Base-by-base conservation (phyloP, 2,888 invertebrate species). In the Ophioninae sp. region DNA sequence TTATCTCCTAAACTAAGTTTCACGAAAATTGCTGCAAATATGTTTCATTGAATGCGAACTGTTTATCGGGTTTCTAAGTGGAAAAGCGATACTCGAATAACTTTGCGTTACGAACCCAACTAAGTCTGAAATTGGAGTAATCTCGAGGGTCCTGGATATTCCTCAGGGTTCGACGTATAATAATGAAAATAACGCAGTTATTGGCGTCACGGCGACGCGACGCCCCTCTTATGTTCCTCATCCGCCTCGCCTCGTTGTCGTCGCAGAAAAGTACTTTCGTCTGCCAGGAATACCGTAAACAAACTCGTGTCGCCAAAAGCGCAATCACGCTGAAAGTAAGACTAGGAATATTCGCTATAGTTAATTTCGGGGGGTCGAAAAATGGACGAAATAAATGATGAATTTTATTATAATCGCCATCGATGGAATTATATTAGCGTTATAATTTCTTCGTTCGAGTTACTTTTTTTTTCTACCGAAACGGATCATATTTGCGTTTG, bases 201-300 rank as follows among this genome's bases (percentile, higher is more conserved):
- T 84, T 65, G 86, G 86, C 86, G 88, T 85, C 86, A 78, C 59
- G 81, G 83, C 85, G 88, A 87, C 88, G 88, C 88, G 88, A 85
- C 87, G 85, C 86, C 77, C 76, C 83, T 69, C 79, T 76, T 79
- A 79, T 87, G 84, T 85, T 79, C 85, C 72, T 81, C 85, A 78
- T 85, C 79, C 82, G 82, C 79, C 82, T 77, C 81, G 79, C 78
- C 81, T 72, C 84, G 71, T 41, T 77, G 78, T 72, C 56, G n/a
- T 71, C 51, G 44, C 63, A 67, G 72, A 56, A 82, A 82, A 82
- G 79, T 85, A 79, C 78, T 82, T 75, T 75, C 71, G 83, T 84
- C 83, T 84, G 69, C 68, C 79, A 81, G 79, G 74, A 74, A 81
- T 77, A 79, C 77, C 77, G 81, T 82, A 83, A 85, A 86, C 82